phyloP scores from a whole-genome alignment of 2,797 vertebrate genomes.

The Gymnothorax javanicus region DNA sequence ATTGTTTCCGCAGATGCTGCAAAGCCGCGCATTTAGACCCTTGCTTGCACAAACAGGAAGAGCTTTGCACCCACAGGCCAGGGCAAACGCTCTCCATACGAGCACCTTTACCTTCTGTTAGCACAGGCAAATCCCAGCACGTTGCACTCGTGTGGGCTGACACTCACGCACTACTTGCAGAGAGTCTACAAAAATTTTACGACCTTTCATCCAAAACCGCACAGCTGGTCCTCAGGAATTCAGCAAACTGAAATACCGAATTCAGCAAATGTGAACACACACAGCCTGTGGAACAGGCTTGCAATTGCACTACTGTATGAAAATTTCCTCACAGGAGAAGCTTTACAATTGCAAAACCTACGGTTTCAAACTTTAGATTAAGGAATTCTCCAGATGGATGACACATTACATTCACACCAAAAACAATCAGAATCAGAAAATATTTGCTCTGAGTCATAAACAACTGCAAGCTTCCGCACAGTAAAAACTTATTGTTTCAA shows the following conservation, averaged over 20 bases:
- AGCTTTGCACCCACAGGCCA: constrained; percentile 59
- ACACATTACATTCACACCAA: background rate
- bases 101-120: constrained; percentile 46
- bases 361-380: background rate
- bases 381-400: background rate
- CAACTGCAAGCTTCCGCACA: background rate
- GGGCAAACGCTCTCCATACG: constrained; percentile 56
- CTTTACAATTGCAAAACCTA: background rate
- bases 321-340: background rate
- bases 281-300: background rate
- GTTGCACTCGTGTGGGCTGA: background rate
- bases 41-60: constrained; percentile 62
- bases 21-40: constrained; percentile 49
- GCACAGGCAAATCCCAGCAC: constrained; percentile 51
- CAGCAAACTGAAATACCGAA: background rate
- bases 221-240: background rate
- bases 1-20: constrained; percentile 65
- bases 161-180: constrained; percentile 17
- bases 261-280: constrained; percentile 3
- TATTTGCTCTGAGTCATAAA: background rate
- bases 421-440: background rate
- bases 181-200: background rate
- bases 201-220: background rate
- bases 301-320: background rate
- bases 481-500: too few relatives aligned